Percentiles rank a stretch among this genome's conserved stretches.
Conservation (phyloP, 2,888 invertebrate species). For the Rosalia funebris region DNA sequence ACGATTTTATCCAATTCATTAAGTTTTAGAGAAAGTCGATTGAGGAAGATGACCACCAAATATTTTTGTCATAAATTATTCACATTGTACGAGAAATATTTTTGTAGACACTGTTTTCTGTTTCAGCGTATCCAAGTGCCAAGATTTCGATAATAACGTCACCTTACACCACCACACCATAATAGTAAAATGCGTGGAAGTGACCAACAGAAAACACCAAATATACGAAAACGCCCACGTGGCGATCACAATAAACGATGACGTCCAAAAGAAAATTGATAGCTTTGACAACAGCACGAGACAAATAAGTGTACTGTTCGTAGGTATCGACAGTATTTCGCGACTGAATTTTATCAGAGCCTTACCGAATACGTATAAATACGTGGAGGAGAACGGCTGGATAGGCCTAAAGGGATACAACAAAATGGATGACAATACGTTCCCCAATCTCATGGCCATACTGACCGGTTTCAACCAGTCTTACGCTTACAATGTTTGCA, state of each 20-base stretch:
- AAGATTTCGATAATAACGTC: constrained; percentile 61
- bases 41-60: too few relatives aligned
- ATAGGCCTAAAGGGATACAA: constrained; percentile 59
- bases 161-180: constrained; percentile 65
- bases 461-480: constrained; percentile 66
- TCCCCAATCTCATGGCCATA: constrained; percentile 87
- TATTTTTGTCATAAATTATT: too few relatives aligned
- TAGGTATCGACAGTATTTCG: constrained; percentile 89
- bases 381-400: constrained; percentile 67
- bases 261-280: constrained; percentile 41
- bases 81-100: too few relatives aligned
- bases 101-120: too few relatives aligned
- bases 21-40: too few relatives aligned
- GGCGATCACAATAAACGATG: constrained; percentile 55
- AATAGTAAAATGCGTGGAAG: constrained; percentile 65
- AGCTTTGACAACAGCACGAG: constrained; percentile 46
- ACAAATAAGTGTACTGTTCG: constrained; percentile 75
- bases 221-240: constrained; percentile 70
- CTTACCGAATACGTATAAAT: constrained; percentile 77
- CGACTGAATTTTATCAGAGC: constrained; percentile 79
- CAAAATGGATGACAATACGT: constrained; percentile 88
- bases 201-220: constrained; percentile 40
- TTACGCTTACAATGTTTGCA: constrained; percentile 65
- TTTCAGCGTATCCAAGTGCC: constrained; percentile 65
- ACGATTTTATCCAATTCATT: too few relatives aligned